Evolutionary conservation across 2,113 vertebrate species (phyloP).

Genomic region (Elephas maximus): DNA sequence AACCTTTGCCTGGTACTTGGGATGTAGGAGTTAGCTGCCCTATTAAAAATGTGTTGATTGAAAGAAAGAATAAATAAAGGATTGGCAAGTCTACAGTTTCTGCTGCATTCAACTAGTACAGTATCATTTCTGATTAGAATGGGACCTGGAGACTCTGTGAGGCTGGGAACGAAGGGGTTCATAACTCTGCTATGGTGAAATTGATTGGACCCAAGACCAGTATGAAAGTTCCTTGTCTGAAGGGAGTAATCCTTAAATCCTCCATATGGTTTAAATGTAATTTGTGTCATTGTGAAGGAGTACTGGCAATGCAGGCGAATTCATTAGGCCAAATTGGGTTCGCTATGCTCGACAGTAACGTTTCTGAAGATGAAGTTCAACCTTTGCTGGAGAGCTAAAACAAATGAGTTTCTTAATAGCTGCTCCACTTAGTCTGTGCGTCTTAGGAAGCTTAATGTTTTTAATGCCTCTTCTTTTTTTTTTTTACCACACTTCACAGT

Average conservation of each 20-base stretch:
- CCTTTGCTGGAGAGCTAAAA: constrained; percentile 78
- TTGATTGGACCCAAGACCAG: constrained; percentile 67
- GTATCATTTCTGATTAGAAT: not conserved
- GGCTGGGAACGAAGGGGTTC: constrained; percentile 39
- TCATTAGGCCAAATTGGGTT: constrained; percentile 81
- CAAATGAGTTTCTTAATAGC: constrained; percentile 80
- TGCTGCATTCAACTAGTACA: not conserved
- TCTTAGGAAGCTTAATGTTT: constrained; percentile 75
- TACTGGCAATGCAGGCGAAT: constrained; percentile 60
- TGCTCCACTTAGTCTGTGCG: constrained; percentile 65
- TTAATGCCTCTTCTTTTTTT: constrained; percentile 72
- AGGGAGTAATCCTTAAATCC: constrained; percentile 79
- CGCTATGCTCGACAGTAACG: constrained; percentile 76
- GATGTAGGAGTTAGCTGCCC: not conserved
- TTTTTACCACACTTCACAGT: constrained; percentile 68
- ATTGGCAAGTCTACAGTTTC: not conserved
- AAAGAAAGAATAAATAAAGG: not conserved
- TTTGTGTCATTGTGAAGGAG: constrained; percentile 83
- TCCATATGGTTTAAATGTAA: constrained; percentile 72
- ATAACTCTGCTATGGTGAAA: constrained; percentile 72
- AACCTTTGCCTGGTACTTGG: not conserved
- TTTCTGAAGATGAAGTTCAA: constrained; percentile 84
- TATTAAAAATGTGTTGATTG: not conserved
- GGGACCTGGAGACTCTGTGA: not conserved
- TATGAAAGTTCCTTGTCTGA: constrained; percentile 73